phyloP scores from a whole-genome alignment of 1,140 invertebrate genomes.

The Ceratitis capitata region DNA sequence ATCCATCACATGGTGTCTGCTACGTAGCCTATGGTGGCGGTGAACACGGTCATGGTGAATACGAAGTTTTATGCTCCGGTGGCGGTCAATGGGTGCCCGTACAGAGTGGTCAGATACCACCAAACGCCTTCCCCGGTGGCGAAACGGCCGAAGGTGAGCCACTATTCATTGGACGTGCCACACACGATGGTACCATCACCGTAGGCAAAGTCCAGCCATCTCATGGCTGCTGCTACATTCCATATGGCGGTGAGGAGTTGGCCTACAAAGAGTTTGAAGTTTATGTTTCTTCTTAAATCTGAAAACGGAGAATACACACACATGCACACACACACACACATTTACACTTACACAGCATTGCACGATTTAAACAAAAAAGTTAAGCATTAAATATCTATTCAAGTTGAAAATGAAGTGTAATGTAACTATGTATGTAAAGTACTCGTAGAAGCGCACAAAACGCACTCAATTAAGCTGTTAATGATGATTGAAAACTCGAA shows the following conservation, averaged over 20 bases:
- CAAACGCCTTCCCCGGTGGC: slow-evolving; percentile 77
- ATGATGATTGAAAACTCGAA: not conserved
- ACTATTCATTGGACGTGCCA: slow-evolving; percentile 75
- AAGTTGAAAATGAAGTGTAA: not conserved
- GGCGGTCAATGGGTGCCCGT: slow-evolving; percentile 72
- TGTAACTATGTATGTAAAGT: not conserved
- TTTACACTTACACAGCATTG: not conserved
- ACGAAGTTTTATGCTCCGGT: slow-evolving; percentile 76
- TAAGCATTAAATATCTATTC: not conserved
- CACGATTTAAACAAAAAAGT: not conserved
- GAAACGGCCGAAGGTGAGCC: slow-evolving; percentile 79
- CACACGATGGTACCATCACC: slow-evolving; percentile 74
- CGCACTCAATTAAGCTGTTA: not conserved
- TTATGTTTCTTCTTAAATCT: slow-evolving; percentile 66
- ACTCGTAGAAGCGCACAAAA: slow-evolving; percentile 6
- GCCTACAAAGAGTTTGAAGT: slow-evolving; percentile 81
- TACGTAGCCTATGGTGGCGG: slow-evolving; percentile 82
- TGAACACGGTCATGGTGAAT: slow-evolving; percentile 78
- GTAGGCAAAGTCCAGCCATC: slow-evolving; percentile 78
- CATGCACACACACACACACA: too few relatives aligned
- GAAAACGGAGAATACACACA: too few relatives aligned
- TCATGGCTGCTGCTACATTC: slow-evolving; percentile 77
- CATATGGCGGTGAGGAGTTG: slow-evolving; percentile 76
- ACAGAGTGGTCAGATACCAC: slow-evolving; percentile 73
- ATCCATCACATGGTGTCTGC: slow-evolving; percentile 74